Evolutionary conservation across 2,113 vertebrate genomes (phyloP).

Genomic region (Istiophorus platypterus): DNA sequence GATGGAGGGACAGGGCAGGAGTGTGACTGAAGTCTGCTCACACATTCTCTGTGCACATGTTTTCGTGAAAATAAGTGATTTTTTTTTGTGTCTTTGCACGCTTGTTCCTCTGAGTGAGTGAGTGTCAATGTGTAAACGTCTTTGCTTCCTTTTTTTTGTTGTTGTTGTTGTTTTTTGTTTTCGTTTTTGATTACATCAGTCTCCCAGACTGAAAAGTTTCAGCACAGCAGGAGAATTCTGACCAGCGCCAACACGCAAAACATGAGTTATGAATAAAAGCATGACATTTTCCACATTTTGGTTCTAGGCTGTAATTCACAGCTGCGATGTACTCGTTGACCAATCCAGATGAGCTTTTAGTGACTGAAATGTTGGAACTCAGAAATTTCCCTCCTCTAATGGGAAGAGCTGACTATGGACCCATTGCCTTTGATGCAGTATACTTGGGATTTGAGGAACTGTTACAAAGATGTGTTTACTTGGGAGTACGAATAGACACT

Average conservation of each 20-base stretch:
- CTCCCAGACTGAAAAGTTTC: not conserved
- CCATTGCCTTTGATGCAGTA: not conserved
- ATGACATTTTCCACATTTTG: slow-evolving; percentile 29
- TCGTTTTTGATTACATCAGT: slow-evolving; percentile 7
- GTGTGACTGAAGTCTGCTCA: slow-evolving; percentile 6
- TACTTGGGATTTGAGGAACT: not conserved
- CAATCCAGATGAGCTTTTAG: slow-evolving; percentile 11
- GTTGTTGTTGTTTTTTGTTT: too few relatives aligned
- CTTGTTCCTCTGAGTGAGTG: not conserved
- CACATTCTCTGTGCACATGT: not conserved
- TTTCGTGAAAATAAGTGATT: not conserved
- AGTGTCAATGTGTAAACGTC: not conserved
- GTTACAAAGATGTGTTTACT: not conserved
- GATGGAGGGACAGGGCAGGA: not conserved
- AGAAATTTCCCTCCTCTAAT: not conserved
- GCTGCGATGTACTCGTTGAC: slow-evolving; percentile 18
- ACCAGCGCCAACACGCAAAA: slow-evolving; percentile 30
- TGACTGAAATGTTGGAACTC: not conserved
- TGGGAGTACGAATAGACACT: too few relatives aligned
- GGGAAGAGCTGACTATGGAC: not conserved
- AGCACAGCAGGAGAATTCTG: slow-evolving; percentile 15
- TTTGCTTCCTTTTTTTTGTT: not conserved
- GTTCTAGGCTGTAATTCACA: slow-evolving; percentile 12
- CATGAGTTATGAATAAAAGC: slow-evolving; percentile 44
- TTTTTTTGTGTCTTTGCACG: not conserved